phyloP scores from a whole-genome alignment of 30 jellyfish, hydroid and myxozoan genomes.

The Turritopsis rubra region DNA sequence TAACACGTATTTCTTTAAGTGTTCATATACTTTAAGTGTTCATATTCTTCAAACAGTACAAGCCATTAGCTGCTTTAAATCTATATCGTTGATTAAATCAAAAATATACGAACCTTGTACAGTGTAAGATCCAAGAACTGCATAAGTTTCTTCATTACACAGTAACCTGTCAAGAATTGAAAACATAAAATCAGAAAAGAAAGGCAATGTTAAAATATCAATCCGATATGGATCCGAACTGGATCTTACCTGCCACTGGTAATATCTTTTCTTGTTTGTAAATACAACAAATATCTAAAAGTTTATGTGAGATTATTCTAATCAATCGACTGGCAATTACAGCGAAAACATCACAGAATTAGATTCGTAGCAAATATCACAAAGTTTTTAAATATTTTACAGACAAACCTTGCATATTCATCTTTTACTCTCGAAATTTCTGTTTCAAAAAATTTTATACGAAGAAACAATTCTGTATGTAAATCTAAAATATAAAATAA shows the following conservation, averaged over 20 bases:
- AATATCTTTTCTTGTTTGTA: slow-evolving; percentile 74
- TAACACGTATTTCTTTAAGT: too few species aligned
- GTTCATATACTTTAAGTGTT: too few species aligned
- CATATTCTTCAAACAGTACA: too few species aligned
- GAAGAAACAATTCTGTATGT: slow-evolving; percentile 42
- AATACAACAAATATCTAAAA: slow-evolving; percentile 65
- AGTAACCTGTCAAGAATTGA: slow-evolving; percentile 17
- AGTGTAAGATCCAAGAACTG: slow-evolving; percentile 61
- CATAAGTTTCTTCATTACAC: slow-evolving; percentile 11
- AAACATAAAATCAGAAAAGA: not conserved
- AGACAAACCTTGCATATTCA: slow-evolving; percentile 74
- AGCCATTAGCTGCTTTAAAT: too few species aligned
- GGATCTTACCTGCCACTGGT: slow-evolving; percentile 60
- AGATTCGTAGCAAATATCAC: not conserved
- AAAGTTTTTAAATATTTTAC: not conserved
- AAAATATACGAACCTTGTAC: slow-evolving; percentile 55
- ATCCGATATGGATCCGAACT: not conserved
- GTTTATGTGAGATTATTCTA: too few species aligned
- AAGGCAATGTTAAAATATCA: not conserved
- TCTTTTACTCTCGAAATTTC: slow-evolving; percentile 86
- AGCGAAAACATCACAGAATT: not conserved
- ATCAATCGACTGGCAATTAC: not conserved
- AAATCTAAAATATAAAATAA: slow-evolving; percentile 39
- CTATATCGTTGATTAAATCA: too few species aligned
- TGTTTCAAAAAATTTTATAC: slow-evolving; percentile 85